Base-by-base conservation (phyloP, 2,888 invertebrate genomes). In the Schrankia costaestrigalis region DNA sequence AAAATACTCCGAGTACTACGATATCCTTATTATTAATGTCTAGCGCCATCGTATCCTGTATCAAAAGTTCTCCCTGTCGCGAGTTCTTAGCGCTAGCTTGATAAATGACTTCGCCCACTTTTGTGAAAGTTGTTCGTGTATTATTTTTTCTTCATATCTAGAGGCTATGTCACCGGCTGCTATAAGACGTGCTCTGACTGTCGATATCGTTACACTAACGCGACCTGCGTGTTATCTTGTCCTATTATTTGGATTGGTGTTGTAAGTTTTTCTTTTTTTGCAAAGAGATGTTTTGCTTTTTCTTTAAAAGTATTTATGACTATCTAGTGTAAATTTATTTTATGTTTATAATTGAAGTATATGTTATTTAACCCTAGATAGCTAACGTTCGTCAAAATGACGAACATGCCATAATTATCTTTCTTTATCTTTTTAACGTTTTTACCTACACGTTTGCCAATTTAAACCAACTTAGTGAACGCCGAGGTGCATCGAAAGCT, bases 21-120 rank as follows among this genome's bases (percentile, higher is more conserved):
- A 86, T 83, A 84, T 76, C 81, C 78, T 76, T 78, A 78, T 82
- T 86, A 86, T 87, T 87, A 86, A 87, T 86, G 85, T 83, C 77
- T 78, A 74, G 68, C 73, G 74, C 73, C 78, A 67, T 66, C 71
- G 75, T 77, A 76, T 83, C 81, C 78, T 78, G 83, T 85, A 83
- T 85, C 86, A 85, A 83, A 86, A 84, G 71, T 84, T 86, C 71
- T 64, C 69, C 70, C 71, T 76, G 84, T 83, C 83, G 73, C 78
- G 86, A 82, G 85, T 84, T 84, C 85, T 86, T 81, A 80, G 71
- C 73, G 77, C 68, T 75, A 63, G 75, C 72, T 83, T 87, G 87
- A 87, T 87, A 86, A 86, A 86, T 86, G 86, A 84, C 86, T 83
- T 81, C 63, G 63, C 70, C 71, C 73, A 78, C 78, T 84, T 81